Base-by-base conservation (phyloP, 2,888 invertebrate genomes). In the Geotrupes spiniger region DNA sequence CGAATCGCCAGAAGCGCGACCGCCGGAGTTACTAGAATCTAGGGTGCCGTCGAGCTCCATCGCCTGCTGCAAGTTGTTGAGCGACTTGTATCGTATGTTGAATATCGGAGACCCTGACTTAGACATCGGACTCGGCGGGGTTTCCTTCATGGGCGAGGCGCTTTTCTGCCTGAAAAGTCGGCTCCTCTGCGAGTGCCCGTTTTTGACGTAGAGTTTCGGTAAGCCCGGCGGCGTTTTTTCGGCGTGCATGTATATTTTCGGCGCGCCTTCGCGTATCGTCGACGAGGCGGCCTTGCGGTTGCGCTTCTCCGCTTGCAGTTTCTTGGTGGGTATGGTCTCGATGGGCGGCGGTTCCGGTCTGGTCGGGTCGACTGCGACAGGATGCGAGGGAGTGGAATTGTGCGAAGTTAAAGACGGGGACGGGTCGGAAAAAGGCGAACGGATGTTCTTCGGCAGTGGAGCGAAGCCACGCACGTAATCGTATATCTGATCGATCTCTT, bases 401-500 rank as follows among this genome's bases (percentile, higher is more conserved):
- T 69, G 68, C 26, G 74, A 75, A 28, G 77, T 76, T 21, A 66
- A 31, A 63, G 77, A 63, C 64, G 77, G 68, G 63, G 77, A 57
- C 61, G 74, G 61, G 69, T 76, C 71, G 61, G 70, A 75, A 63
- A 83, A 85, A 0, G 84, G 83, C 1, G 84, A 81, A 63, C 84
- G 79, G 15, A 86, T 81, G 64, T 83, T 88, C 70, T 91, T 90
- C 3, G 94, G 92, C 17, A 92, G 78, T 1, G 92, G 92, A 41
- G 93, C 93, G 60, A 95, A 88, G 1, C 95, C 94, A 53, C 95
- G 79, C 0, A 96, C 93, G 71, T 95, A 96, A 69, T 94, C 93
- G 70, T 96, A 96, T 57, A 96, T 92, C 74, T 95, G 92, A 77
- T 96, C 95, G 60, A 96, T 93, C 74, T 96, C 94, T 62, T 94